Evolutionary conservation across 2,113 vertebrate genomes (phyloP), one percentile per base, ranked within the genome.

Genomic region (Sporophila hypoxantha): DNA sequence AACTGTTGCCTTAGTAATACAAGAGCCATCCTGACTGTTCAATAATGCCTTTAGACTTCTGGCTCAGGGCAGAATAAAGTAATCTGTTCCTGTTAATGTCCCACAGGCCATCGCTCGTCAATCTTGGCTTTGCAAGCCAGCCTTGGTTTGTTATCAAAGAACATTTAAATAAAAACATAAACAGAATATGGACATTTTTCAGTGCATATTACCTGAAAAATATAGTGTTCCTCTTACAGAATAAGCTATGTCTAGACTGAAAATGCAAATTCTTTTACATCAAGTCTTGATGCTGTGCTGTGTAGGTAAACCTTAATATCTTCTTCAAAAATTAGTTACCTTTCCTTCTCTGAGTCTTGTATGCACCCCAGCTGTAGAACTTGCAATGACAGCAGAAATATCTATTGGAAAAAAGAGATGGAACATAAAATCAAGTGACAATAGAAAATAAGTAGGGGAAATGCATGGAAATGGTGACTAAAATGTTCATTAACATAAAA

Each of bases 1-100:
- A 82, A 80, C 68, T 88, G 79, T 89, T 94, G 85, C 64, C 87
- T 74, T 90, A 85, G 71, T 60, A 87, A 66, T 90, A 46, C n/a
- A 29, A 25, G 64, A 74, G 73, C 76, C 15, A 8, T 80, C 52
- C 61, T 53, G 75, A 17, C 53, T 64, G 73, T 90, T 90, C 70
- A 66, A 64, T 93, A 76, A 82, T 32, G 84, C 73, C 75, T 77
- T 66, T 32, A 70, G 56, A 89, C 67, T 86, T 76, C 52, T 74
- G 68, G 8, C 49, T 88, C 61, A 44, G 49, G 65, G 59, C 12
- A 9, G 46, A 56, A 79, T 79, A 30, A 76, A 79, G n/a, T 79
- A 42, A 86, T 82, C 78, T 76, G 26, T 44, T 55, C 65, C 41
- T 0, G 0, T 60, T 82, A 47, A 64, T 70, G 57, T 92, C 57